Evolutionary conservation across 2,113 vertebrate species (phyloP), one percentile per base, ranked within the genome.

Genomic region (Saimiri boliviensis): DNA sequence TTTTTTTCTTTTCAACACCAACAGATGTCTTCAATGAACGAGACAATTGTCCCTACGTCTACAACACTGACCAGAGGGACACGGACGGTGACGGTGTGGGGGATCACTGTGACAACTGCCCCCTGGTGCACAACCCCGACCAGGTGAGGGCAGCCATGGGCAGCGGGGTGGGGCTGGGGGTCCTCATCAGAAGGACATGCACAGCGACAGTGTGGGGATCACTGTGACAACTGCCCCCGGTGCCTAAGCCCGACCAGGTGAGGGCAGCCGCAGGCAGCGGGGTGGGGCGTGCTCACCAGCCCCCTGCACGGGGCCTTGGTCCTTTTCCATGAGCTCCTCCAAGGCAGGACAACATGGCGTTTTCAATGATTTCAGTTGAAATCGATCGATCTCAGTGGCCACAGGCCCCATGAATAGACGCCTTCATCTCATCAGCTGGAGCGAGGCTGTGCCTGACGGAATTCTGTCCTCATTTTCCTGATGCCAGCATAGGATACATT

Each of bases 101-200:
- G 6, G 99, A 99, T 97, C 99, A 99, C 92, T 99, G 99, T 96
- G 99, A 99, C 98, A 99, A 99, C 86, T 99, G 99, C 83, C 99
- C 99, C 0, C 73, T 99, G 96, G 98, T 99, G 98, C 99, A 99
- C 98, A 99, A 99, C 97, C 99, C 99, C 4, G 99, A 99, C 23
- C 99, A 99, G 99, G 99, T 99, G 96, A 96, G 6, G 19, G 60
- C 2, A 8, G 2, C 21, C 12, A 27, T 0, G 14, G 0, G 49
- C 7, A 2, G n/a, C 19, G 5, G 60, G 11, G 52, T 5, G 60
- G 60, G 27, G 5, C 13, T 63, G 60, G 27, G 27, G 11, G 11
- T 60, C 60, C 60, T 63, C 60, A 30, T 13, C 60, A 30, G 58
- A 27, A 25, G 58, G 25, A 60, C 10, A 2, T 0, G 1, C 13